Evolutionary conservation across 2,797 vertebrate genomes (phyloP).

Genomic region (Argyrosomus regius): DNA sequence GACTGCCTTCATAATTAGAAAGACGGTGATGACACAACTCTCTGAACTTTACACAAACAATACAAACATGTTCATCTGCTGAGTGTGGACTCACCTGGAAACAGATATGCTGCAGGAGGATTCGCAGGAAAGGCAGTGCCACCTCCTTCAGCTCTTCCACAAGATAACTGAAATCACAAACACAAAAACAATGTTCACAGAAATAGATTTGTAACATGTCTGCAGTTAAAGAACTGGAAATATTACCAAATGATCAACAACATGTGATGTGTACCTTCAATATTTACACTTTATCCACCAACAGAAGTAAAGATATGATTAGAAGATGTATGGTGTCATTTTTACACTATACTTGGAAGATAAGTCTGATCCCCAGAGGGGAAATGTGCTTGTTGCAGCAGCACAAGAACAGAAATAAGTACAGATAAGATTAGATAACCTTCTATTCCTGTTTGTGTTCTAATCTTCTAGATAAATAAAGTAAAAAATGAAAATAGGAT

Average conservation of each 20-base stretch:
- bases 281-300: neutral
- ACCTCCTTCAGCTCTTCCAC: slow-evolving; percentile 88
- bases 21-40: no score
- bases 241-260: neutral
- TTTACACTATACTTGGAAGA: neutral
- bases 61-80: neutral
- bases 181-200: neutral
- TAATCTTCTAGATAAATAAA: no score
- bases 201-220: neutral
- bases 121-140: slow-evolving; percentile 85
- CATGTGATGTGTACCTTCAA: neutral
- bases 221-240: neutral
- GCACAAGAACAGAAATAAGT: no score
- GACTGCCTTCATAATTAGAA: neutral
- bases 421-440: no score
- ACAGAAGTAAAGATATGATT: neutral
- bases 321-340: neutral
- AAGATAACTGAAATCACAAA: slow-evolving; percentile 82
- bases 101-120: slow-evolving; percentile 94
- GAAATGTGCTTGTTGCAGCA: no score
- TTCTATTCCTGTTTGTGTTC: no score
- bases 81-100: slow-evolving; percentile 86
- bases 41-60: neutral
- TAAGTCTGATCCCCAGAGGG: no score
- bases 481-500: no score